Evolutionary conservation across 2,888 invertebrate genomes (phyloP).

Genomic region (Drosophila paracracens): DNA sequence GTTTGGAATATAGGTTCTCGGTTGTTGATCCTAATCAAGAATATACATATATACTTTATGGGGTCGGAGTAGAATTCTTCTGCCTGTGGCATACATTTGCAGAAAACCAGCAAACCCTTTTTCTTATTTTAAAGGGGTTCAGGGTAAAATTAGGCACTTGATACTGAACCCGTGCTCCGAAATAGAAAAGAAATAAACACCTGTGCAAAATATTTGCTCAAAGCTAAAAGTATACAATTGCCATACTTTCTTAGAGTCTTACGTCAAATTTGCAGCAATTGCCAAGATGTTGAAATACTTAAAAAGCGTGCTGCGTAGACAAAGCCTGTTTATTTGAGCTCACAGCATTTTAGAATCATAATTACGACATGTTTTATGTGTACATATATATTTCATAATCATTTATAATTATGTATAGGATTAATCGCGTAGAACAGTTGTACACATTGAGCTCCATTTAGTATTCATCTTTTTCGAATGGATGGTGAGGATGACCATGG

Average conservation of each 20-base stretch:
- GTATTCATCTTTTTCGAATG: slow-evolving; percentile 87
- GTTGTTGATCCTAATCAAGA: neutral
- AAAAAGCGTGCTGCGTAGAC: slow-evolving; percentile 35
- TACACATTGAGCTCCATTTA: slow-evolving; percentile 74
- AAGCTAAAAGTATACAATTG: slow-evolving; percentile 61
- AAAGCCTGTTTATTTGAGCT: slow-evolving; percentile 49
- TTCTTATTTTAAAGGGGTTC: neutral
- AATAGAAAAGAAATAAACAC: slow-evolving; percentile 44
- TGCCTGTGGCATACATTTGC: neutral
- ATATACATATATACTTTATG: too few species aligned
- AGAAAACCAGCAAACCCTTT: neutral
- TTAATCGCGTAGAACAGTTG: slow-evolving; percentile 8
- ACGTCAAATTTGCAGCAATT: slow-evolving; percentile 44
- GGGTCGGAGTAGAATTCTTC: neutral
- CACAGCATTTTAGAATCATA: slow-evolving; percentile 11
- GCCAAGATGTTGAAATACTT: slow-evolving; percentile 20
- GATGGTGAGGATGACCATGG: slow-evolving; percentile 87
- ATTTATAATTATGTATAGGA: slow-evolving; percentile 15
- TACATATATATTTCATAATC: slow-evolving; percentile 4
- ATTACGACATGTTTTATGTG: slow-evolving; percentile 16
- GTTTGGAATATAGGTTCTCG: neutral
- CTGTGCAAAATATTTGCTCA: slow-evolving; percentile 71
- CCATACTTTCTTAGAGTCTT: slow-evolving; percentile 27
- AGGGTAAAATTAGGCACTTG: slow-evolving; percentile 4
- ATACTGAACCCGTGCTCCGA: slow-evolving; percentile 11